Conservation (phyloP, 2,113 vertebrate species). For the Chaenogobius annularis region DNA sequence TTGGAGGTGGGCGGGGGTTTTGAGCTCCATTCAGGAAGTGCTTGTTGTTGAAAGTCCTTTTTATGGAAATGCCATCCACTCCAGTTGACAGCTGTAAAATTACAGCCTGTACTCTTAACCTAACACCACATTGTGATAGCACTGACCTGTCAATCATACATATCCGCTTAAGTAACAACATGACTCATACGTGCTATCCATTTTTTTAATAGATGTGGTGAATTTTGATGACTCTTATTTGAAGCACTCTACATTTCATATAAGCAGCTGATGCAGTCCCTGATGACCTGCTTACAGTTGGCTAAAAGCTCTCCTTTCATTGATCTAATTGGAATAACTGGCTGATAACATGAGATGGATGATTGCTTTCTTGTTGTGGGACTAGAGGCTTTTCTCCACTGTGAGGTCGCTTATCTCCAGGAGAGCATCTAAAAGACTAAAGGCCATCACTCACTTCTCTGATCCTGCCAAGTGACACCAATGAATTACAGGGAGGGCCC, state of each 20-base stretch:
- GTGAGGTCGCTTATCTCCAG: conserved; percentile 40
- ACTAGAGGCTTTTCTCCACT: background rate
- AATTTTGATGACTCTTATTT: background rate
- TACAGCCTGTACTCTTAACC: background rate
- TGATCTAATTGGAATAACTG: background rate
- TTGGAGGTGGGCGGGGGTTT: background rate
- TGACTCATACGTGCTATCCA: background rate
- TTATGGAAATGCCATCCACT: background rate
- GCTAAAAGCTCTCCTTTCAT: background rate
- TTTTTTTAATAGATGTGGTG: background rate
- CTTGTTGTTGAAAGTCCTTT: background rate
- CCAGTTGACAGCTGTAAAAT: background rate
- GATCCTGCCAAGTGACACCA: conserved; percentile 28
- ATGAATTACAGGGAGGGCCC: too few species aligned
- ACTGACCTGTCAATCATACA: background rate
- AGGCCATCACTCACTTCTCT: conserved; percentile 54
- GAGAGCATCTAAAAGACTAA: conserved; percentile 57
- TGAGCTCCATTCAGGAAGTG: background rate
- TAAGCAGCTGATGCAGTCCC: background rate
- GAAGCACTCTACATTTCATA: background rate
- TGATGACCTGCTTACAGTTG: background rate
- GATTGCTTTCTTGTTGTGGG: background rate
- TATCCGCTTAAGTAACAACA: background rate
- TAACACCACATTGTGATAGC: conserved; percentile 1
- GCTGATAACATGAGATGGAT: background rate